Evolutionary conservation across 2,888 invertebrate genomes (phyloP), one percentile per base, ranked within the genome.

Genomic region (Ectobius pallidus): DNA sequence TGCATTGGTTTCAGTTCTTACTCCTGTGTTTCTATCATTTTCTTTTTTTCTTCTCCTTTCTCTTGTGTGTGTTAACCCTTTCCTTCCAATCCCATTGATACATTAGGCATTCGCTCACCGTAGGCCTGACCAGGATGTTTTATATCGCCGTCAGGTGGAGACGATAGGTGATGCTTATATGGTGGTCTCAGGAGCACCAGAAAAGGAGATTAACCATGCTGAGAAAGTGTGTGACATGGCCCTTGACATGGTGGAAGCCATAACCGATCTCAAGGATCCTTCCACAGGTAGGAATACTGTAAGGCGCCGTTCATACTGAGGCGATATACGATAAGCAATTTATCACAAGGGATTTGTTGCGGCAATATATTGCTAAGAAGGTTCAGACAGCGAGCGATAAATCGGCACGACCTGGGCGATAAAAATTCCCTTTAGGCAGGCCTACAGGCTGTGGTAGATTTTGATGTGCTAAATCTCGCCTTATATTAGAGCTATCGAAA

Each of bases 151-250:
- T 27, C 81, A 96, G 95, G 95, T 96, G 46, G 98, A 98, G 85
- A 98, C 98, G 0, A 97, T 98, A 77, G 97, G 98, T 0, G 98
- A 99, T 81, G 98, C 98, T 0, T 99, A 98, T 82, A 97, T 99
- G 97, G 96, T 97, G 0, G 98, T 97, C 0, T 94, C 96, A 0
- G 98, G 98, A 0, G 97, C 97, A 0, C 97, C 97, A 0, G 93
- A 94, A 78, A 92, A 93, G 79, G 95, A 95, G 80, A 87, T 87
- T 69, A 93, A 95, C 80, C 98, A 99, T 81, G 96, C 97, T 0
- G 93, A 95, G 81, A 90, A 93, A 79, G 94, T 96, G 6, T 96
- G 95, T 81, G 93, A 96, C 81, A 97, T 98, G 97, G 97, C 97
- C 0, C 84, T 97, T 32, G 97, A 97, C 80, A 98, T 98, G 97